A percentile compares a stretch with the other conserved stretches of the same genome.
These are phyloP conservation scores for Apis florea DNA, from an alignment of 1,140 invertebrate species.

Conservation along the genomic window DNA sequence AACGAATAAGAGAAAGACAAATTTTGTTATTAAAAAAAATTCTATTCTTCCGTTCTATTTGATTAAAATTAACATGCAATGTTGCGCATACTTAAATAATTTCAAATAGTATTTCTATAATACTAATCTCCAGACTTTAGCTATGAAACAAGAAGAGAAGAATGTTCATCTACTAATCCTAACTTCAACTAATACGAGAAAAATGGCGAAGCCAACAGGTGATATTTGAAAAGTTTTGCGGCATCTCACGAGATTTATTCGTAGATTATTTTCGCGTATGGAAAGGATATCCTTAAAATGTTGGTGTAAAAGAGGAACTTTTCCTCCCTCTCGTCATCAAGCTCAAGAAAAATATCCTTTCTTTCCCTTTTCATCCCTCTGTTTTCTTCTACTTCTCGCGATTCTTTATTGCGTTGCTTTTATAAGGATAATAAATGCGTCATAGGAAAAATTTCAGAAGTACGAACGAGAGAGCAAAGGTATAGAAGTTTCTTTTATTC, in stretches of 20 bases:
- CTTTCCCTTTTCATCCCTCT: background rate
- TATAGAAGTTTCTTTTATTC: constrained; percentile 30
- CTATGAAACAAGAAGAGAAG: background rate
- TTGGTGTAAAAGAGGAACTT: constrained; percentile 3
- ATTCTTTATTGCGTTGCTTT: constrained; percentile 30
- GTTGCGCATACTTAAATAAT: too few species aligned
- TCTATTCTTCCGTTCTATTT: too few species aligned
- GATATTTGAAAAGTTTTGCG: constrained; percentile 44
- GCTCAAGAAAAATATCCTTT: background rate
- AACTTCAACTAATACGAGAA: constrained; percentile 5
- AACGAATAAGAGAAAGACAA: too few species aligned
- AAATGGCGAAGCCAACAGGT: constrained; percentile 37
- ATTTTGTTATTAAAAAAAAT: too few species aligned
- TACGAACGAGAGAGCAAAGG: constrained; percentile 32
- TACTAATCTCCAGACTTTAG: background rate
- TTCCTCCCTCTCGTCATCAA: background rate
- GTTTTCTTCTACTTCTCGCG: background rate
- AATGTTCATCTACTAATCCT: background rate
- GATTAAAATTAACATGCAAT: too few species aligned
- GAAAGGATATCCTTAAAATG: constrained; percentile 8
- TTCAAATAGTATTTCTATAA: too few species aligned
- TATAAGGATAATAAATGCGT: constrained; percentile 24
- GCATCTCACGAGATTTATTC: constrained; percentile 39
- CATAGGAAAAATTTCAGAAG: constrained; percentile 18
- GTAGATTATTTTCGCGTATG: constrained; percentile 36